Conservation (phyloP, 2,888 invertebrate species). For the Drosophila koepferae region DNA sequence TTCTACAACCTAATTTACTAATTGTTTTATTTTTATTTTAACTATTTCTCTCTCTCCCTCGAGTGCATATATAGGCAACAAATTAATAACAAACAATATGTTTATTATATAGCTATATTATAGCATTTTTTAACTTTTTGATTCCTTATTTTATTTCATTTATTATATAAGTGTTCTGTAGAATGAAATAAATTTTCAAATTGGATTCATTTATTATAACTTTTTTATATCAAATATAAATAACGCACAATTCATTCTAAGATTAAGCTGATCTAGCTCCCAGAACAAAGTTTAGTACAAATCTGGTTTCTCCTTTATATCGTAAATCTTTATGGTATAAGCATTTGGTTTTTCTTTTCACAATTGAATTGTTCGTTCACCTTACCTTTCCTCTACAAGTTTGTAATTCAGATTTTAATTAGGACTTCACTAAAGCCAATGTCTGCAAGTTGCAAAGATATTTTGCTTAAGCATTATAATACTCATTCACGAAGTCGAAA, state of each 20-base stretch:
- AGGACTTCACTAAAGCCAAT: not conserved
- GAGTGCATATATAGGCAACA: conserved; percentile 19
- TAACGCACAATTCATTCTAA: conserved; percentile 3
- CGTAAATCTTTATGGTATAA: not conserved
- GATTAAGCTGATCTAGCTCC: not conserved
- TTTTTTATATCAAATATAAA: conserved; percentile 4
- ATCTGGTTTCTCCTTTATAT: not conserved
- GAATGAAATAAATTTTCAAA: conserved; percentile 13
- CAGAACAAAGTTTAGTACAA: not conserved
- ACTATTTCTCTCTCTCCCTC: no score
- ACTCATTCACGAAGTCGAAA: not conserved
- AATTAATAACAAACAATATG: conserved; percentile 62
- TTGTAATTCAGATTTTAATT: not conserved
- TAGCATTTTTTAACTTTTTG: conserved; percentile 13
- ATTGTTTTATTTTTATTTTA: not conserved
- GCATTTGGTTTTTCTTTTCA: not conserved
- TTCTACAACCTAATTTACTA: conserved; percentile 57
- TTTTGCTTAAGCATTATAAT: not conserved
- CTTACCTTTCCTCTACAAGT: not conserved
- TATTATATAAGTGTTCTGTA: conserved; percentile 24
- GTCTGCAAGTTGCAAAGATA: not conserved
- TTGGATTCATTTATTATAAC: not conserved
- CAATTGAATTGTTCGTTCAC: conserved; percentile 1
- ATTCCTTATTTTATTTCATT: conserved; percentile 16
- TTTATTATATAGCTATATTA: conserved; percentile 59